Conservation (phyloP, 2,888 invertebrate genomes). For the Agrotis exclamationis region DNA sequence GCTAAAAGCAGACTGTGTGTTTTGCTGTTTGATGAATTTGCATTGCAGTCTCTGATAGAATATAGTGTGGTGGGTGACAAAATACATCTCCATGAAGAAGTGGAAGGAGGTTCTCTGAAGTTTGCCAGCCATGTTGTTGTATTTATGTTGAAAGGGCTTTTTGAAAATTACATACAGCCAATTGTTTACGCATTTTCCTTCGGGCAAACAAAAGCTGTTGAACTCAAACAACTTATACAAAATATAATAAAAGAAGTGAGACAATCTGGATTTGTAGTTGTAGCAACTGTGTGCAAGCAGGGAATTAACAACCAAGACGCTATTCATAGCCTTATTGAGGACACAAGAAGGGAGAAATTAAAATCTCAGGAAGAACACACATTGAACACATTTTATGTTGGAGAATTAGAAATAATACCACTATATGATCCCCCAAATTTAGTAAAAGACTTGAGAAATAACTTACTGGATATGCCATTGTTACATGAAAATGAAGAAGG, state of each 20-base stretch:
- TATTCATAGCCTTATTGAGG: constrained; percentile 51
- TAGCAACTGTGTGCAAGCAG: constrained; percentile 55
- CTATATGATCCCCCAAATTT: constrained; percentile 52
- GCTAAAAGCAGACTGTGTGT: constrained; percentile 21
- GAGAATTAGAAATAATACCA: constrained; percentile 39
- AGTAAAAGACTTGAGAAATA: constrained; percentile 50
- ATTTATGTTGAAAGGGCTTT: constrained; percentile 46
- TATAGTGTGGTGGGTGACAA: constrained; percentile 1
- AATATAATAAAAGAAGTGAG: not conserved
- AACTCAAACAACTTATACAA: constrained; percentile 3
- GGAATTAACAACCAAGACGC: constrained; percentile 44
- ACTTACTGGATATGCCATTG: constrained; percentile 26
- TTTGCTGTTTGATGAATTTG: constrained; percentile 8
- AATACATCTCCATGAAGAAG: not conserved
- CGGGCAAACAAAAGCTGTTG: not conserved
- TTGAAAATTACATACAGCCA: constrained; percentile 53
- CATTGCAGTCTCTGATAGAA: not conserved
- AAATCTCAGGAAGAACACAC: constrained; percentile 25
- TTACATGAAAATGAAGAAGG: constrained; percentile 7
- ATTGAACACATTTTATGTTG: constrained; percentile 34
- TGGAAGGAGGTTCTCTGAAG: not conserved
- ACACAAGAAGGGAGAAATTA: constrained; percentile 37
- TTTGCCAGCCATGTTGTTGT: constrained; percentile 47
- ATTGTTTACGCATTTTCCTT: constrained; percentile 51
- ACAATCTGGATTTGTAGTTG: constrained; percentile 42